Conservation (phyloP, 2,113 vertebrate species). For the Pangasianodon gigas region DNA sequence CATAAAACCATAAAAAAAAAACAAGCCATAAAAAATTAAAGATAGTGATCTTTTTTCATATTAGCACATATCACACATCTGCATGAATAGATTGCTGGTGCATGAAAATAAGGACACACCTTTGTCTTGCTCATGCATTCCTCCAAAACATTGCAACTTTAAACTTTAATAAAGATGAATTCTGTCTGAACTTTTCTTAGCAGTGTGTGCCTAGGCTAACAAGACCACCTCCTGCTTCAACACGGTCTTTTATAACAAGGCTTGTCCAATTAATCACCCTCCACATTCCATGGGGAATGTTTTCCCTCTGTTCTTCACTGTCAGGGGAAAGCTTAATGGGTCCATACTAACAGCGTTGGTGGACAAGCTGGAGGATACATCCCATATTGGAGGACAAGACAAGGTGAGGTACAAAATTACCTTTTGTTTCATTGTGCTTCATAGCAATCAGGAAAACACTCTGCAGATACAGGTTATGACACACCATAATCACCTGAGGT, state of each 20-base stretch:
- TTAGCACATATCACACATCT: not conserved
- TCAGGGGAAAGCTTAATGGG: slow-evolving; percentile 5
- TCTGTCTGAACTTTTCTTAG: not conserved
- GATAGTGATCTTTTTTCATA: too few relatives aligned
- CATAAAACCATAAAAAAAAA: not conserved
- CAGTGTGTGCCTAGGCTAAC: not conserved
- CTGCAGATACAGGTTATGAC: not conserved
- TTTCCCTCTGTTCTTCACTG: not conserved
- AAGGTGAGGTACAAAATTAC: slow-evolving; percentile 1
- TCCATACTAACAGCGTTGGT: not conserved
- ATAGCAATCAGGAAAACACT: not conserved
- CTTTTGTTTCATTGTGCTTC: not conserved
- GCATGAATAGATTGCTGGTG: not conserved
- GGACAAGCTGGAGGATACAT: not conserved
- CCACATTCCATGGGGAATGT: not conserved
- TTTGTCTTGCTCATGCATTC: not conserved
- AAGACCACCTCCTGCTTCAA: not conserved
- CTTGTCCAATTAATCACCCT: slow-evolving; percentile 6
- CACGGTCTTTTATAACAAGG: slow-evolving; percentile 1
- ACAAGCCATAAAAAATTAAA: not conserved
- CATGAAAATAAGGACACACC: not conserved
- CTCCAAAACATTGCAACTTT: not conserved
- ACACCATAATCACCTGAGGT: not conserved
- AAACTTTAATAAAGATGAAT: not conserved
- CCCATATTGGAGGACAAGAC: not conserved